Evolutionary conservation across 2,888 invertebrate species (phyloP).

Genomic region (Agriopis aurantiaria): DNA sequence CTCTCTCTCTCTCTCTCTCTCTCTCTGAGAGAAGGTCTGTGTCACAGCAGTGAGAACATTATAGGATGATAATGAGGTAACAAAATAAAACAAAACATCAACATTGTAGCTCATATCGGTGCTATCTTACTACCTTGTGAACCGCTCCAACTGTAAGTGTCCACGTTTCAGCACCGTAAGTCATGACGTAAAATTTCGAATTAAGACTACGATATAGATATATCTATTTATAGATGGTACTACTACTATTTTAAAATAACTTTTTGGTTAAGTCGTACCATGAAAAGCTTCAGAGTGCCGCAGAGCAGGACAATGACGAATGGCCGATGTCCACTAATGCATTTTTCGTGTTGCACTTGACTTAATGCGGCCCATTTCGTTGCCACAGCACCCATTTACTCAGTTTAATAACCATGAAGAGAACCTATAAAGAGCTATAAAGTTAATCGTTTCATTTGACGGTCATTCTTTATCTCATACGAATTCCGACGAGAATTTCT

Average conservation of each 20-base stretch:
- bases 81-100: no score
- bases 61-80: no score
- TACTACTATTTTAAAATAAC: background rate
- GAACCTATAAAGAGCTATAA: conserved; percentile 52
- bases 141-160: no score
- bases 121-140: no score
- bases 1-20: no score
- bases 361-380: conserved; percentile 76
- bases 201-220: background rate
- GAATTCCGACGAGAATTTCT: conserved; percentile 45
- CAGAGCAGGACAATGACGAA: conserved; percentile 73
- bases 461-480: conserved; percentile 51
- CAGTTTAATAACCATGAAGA: conserved; percentile 66
- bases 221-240: background rate
- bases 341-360: conserved; percentile 86
- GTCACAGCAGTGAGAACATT: no score
- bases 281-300: conserved; percentile 13
- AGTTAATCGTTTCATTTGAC: conserved; percentile 57
- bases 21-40: no score
- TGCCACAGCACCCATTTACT: conserved; percentile 43
- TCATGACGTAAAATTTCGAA: no score
- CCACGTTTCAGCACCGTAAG: no score
- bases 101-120: no score
- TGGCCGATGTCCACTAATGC: conserved; percentile 76
- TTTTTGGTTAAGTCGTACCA: background rate